These are phyloP conservation scores for Leptoteleia sp. DNA, from an alignment of 1,140 invertebrate genomes.

Conservation along the genomic window DNA sequence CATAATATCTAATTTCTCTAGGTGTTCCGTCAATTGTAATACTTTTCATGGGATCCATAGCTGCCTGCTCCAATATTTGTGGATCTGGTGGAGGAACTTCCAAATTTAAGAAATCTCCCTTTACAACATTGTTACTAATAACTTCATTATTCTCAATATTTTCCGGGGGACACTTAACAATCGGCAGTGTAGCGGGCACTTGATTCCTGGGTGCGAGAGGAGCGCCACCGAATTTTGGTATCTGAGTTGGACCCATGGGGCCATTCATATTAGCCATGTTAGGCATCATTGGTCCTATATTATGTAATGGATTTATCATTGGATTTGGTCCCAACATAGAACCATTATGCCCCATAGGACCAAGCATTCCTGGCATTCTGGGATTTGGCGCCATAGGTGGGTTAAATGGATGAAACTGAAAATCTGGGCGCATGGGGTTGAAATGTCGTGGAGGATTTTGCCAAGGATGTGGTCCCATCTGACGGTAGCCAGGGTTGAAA, in stretches of 20 bases:
- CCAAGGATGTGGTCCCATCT: constrained; percentile 74
- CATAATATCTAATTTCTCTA: constrained; percentile 93
- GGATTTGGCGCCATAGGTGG: constrained; percentile 70
- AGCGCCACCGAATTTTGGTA: constrained; percentile 41
- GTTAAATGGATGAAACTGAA: constrained; percentile 77
- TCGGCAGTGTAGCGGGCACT: constrained; percentile 54
- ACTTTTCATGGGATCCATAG: constrained; percentile 86
- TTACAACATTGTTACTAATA: background rate
- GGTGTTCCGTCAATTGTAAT: constrained; percentile 92
- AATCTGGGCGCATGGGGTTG: constrained; percentile 75
- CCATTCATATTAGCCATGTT: constrained; percentile 68
- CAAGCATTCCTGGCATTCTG: constrained; percentile 74
- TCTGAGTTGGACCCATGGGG: constrained; percentile 59
- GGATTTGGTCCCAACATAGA: constrained; percentile 73
- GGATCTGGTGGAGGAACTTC: constrained; percentile 83
- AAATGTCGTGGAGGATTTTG: constrained; percentile 76
- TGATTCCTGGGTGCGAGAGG: constrained; percentile 56
- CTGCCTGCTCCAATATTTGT: constrained; percentile 83
- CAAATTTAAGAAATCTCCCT: constrained; percentile 52
- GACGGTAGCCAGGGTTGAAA: constrained; percentile 74
- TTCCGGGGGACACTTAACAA: constrained; percentile 35
- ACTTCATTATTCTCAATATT: constrained; percentile 18
- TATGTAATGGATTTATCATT: constrained; percentile 70
- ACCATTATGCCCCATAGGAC: constrained; percentile 74
- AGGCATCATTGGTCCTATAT: constrained; percentile 67